Evolutionary conservation across 2,797 vertebrate species (phyloP), one percentile per base, ranked within the genome.

Genomic region (Nyctalus aviator): DNA sequence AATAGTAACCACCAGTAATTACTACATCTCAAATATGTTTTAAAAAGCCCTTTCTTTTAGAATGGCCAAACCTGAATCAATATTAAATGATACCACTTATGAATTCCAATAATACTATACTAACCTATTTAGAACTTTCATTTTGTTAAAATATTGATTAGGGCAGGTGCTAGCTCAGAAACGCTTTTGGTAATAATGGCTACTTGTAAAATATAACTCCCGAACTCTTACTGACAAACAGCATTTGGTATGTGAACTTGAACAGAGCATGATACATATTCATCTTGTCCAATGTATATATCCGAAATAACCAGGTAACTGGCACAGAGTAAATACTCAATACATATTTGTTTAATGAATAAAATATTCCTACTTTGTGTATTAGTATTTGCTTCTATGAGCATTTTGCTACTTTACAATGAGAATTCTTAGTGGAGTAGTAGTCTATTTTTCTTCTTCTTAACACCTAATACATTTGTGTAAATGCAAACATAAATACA

Each of bases 401-500:
- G 46, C 59, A 92, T 55, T 90, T 62, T 69, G 35, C 15, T 81
- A 79, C 59, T 92, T 92, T 76, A 94, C 10, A 88, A n/a, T 53
- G 7, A 88, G 41, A 71, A 14, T 81, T 91, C 25, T 83, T 88
- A 69, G 41, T 76, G 13, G 59, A 21, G 44, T 88, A 11, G 66
- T 46, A 55, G 73, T 91, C 78, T 57, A 55, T n/a, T 0, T 83
- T 41, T 46, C 41, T 90, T 90, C 91, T 62, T 37, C 37, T 64
- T 92, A 93, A 92, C 44, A 94, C 18, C 30, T 50, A 86, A 11
- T 46, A 91, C 7, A 62, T 68, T 79, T 64, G 20, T 68, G 1
- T 69, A 84, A 95, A 57, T 50, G 23, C 48, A 94, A 94, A 90
- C 71, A 90, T 69, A 83, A 91, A 71, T 88, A 93, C 32, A 88